Conservation (phyloP, 2,797 vertebrate genomes). For the Morus bassanus region DNA sequence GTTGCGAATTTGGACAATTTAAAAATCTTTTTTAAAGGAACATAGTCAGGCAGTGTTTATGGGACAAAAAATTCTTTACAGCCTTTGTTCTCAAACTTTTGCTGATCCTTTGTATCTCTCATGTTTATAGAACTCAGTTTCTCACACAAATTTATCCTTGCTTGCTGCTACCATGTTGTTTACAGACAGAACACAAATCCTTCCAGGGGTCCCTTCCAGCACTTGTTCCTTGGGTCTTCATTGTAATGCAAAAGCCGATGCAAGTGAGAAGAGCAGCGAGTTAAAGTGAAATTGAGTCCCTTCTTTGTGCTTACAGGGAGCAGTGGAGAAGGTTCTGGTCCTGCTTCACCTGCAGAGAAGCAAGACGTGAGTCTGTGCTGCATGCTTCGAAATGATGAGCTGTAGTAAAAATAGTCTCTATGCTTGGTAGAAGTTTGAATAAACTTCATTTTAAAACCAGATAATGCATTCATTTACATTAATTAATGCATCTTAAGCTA, state of each 20-base stretch:
- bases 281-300: fast-evolving
- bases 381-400: fast-evolving
- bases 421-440: background rate
- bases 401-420: background rate
- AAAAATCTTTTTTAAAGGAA: background rate
- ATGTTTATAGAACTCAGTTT: background rate
- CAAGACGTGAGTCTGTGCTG: fast-evolving
- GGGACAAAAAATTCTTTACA: background rate
- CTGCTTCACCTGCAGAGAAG: background rate
- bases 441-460: background rate
- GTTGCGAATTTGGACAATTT: background rate
- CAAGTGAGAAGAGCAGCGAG: background rate
- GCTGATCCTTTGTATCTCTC: background rate
- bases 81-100: background rate
- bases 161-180: background rate
- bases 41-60: fast-evolving
- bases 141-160: background rate
- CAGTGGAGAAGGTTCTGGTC: background rate
- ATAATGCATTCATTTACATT: background rate
- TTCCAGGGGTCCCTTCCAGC: background rate
- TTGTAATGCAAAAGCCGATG: background rate
- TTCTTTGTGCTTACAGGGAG: background rate
- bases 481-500: background rate
- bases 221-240: background rate
- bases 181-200: background rate